Conservation (phyloP, 2,797 vertebrate genomes). For the Trachurus trachurus region DNA sequence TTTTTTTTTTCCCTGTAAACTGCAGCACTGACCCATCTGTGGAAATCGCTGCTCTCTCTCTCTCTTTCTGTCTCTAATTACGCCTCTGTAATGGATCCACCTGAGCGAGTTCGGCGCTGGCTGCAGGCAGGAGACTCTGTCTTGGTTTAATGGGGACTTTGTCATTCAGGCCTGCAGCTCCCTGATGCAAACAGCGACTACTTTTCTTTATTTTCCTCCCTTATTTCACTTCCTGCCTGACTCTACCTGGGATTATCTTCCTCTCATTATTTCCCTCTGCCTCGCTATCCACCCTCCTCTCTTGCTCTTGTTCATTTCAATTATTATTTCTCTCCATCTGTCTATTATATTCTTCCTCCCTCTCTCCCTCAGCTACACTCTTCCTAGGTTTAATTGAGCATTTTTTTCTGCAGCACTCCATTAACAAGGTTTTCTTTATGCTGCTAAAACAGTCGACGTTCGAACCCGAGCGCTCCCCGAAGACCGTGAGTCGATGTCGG, state of each 20-base stretch:
- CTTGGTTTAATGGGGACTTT: slow-evolving; percentile 80
- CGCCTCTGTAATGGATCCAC: slow-evolving; percentile 66
- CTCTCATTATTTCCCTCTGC: slow-evolving; percentile 52
- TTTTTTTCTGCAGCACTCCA: slow-evolving; percentile 19
- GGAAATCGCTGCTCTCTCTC: slow-evolving; percentile 26
- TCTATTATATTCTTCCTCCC: neutral
- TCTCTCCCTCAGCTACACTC: slow-evolving; percentile 4
- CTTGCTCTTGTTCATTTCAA: slow-evolving; percentile 24
- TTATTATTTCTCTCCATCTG: slow-evolving; percentile 54
- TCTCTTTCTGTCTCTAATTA: slow-evolving; percentile 58
- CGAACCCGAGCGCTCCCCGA: slow-evolving; percentile 11
- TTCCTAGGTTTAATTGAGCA: slow-evolving; percentile 36
- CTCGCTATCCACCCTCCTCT: slow-evolving; percentile 23
- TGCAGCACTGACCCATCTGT: slow-evolving; percentile 27
- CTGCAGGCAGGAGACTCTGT: slow-evolving; percentile 71
- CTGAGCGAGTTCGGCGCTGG: slow-evolving; percentile 49
- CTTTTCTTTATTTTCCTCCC: slow-evolving; percentile 45
- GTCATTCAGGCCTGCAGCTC: slow-evolving; percentile 79
- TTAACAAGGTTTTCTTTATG: slow-evolving; percentile 27
- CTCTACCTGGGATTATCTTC: slow-evolving; percentile 49
- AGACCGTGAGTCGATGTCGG: slow-evolving; percentile 6
- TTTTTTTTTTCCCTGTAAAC: slow-evolving; percentile 37
- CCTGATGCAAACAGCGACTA: slow-evolving; percentile 65
- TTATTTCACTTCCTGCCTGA: slow-evolving; percentile 38
- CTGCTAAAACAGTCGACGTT: slow-evolving; percentile 28